phyloP scores from a whole-genome alignment of 2,797 vertebrate genomes.

The Phylloscopus collybita region DNA sequence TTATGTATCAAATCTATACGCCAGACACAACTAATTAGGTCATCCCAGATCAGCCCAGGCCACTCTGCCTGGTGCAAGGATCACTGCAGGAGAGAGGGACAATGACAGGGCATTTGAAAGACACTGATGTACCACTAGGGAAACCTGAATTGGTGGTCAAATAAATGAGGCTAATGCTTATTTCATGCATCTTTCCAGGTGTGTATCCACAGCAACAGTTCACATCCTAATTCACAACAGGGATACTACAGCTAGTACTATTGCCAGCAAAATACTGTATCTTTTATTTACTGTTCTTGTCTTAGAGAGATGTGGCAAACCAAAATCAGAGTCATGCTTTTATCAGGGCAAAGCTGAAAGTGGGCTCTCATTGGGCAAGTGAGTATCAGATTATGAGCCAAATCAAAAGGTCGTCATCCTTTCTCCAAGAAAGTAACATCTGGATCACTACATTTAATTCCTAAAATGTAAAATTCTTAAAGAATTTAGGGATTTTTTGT shows the following conservation, averaged over 20 bases:
- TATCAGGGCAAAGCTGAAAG: background rate
- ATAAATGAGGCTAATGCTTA: background rate
- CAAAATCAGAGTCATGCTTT: background rate
- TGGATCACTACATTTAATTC: background rate
- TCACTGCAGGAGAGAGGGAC: background rate
- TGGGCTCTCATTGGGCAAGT: background rate
- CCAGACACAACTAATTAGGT: background rate
- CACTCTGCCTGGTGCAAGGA: background rate
- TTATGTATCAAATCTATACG: background rate
- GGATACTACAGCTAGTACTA: background rate
- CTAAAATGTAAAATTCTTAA: background rate
- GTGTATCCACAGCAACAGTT: background rate
- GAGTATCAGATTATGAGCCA: accelerated
- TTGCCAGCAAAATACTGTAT: background rate
- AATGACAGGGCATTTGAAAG: background rate
- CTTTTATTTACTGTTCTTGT: background rate
- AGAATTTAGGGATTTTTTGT: background rate
- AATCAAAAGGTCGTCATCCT: background rate
- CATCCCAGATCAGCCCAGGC: background rate
- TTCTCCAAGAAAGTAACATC: background rate
- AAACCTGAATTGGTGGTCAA: background rate
- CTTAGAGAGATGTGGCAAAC: background rate
- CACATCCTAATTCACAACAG: background rate
- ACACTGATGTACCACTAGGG: background rate
- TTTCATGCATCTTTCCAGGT: background rate